Base-by-base conservation (phyloP, 1,140 invertebrate species). In the Cydia fagiglandana region DNA sequence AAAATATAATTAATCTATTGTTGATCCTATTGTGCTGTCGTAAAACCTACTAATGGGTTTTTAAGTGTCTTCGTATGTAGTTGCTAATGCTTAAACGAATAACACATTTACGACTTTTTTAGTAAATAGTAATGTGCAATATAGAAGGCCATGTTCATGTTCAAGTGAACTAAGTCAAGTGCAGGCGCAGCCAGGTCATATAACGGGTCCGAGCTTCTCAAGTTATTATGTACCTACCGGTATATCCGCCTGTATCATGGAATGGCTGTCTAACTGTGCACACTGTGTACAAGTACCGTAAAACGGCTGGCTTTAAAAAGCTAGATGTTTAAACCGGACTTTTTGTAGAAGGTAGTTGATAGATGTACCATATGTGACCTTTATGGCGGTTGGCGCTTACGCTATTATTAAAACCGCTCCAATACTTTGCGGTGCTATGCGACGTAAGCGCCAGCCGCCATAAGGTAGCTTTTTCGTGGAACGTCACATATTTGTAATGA, bases 121-220 rank as follows among this genome's bases (percentile, higher is more conserved):
- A 56, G 53, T 56, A 56, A 47, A 47, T 47, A 47, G 45, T 17
- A n/a, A 50, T 50, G 50, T 53, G 50, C n/a, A 17, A 53, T 53
- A 53, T 53, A 70, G 66, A 41, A 70, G 66, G 66, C 66, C 66
- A 70, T 70, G 66, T 70, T 70, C 66, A 70, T 38, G 24, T 6
- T 30, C 34, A 34, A 41, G 66, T 15, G 13, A 70, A 70, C 30
- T 70, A 13, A 70, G 66, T 70, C 66, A 70, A 70, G 66, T 70
- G 66, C 66, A 70, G n/a, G n/a, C 13, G 45, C 28, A 34, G 30
- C 66, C 66, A 68, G 66, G 66, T 70, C 66, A 70, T 38, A 68
- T 70, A 70, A 70, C 66, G 66, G 66, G 34, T 20, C 66, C 6
- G 30, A 10, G 66, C 64, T 70, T 61, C 56, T 61, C 17, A n/a